Evolutionary conservation across 2,113 vertebrate genomes (phyloP).

Genomic region (Protobothrops flavoviridis): DNA sequence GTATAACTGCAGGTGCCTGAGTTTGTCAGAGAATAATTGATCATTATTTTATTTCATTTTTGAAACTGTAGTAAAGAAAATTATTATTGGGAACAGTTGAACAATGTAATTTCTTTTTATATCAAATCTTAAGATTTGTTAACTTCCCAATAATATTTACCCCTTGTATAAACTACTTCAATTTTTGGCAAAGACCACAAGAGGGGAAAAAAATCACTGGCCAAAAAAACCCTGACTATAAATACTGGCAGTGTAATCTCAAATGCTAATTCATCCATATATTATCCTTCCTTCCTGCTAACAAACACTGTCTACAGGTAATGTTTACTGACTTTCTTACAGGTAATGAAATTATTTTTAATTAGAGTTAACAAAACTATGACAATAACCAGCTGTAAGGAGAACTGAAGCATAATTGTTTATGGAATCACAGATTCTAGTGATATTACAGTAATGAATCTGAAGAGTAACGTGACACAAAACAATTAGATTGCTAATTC

Average conservation of each 20-base stretch:
- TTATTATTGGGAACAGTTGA: neutral
- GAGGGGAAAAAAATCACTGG: conserved; percentile 16
- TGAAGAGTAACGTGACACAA: conserved; percentile 28
- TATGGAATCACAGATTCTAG: conserved; percentile 14
- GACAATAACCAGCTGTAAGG: conserved; percentile 35
- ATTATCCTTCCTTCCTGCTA: conserved; percentile 17
- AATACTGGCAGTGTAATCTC: neutral
- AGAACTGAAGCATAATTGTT: conserved; percentile 36
- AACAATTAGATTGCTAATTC: conserved; percentile 33
- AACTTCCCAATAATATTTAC: conserved; percentile 22
- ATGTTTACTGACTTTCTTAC: conserved; percentile 32
- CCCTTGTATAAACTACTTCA: conserved; percentile 3
- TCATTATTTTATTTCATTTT: neutral
- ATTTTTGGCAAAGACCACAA: conserved; percentile 11
- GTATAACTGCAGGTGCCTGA: too few species aligned
- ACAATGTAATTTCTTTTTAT: conserved; percentile 6
- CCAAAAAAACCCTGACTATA: conserved; percentile 31
- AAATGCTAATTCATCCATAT: neutral
- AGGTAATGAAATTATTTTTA: conserved; percentile 42
- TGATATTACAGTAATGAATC: conserved; percentile 35
- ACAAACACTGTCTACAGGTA: neutral
- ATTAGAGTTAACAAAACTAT: conserved; percentile 47
- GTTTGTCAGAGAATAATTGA: too few species aligned
- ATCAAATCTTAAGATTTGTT: conserved; percentile 13
- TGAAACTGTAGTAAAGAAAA: neutral